phyloP scores from a whole-genome alignment of 2,113 vertebrate genomes.

The Triplophysa siluroides region DNA sequence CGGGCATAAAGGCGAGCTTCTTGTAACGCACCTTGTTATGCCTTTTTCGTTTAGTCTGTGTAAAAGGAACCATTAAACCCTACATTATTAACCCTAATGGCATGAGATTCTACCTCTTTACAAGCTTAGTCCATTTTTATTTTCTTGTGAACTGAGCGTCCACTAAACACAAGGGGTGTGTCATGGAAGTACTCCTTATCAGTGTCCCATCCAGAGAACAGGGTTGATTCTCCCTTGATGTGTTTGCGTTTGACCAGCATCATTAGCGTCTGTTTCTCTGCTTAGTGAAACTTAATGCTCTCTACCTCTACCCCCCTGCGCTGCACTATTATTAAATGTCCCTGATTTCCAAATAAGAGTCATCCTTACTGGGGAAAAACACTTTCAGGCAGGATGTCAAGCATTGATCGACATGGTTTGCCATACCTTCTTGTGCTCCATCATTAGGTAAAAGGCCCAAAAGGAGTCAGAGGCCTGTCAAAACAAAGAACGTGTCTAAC shows the following conservation, averaged over 20 bases:
- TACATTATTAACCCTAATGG: background rate
- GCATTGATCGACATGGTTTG: slow-evolving; percentile 52
- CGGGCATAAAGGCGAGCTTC: no score
- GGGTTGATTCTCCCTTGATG: background rate
- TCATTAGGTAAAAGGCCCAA: slow-evolving; percentile 43
- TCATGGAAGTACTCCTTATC: background rate
- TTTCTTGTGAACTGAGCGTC: background rate
- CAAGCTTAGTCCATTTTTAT: background rate
- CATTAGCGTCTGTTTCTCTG: slow-evolving; percentile 44
- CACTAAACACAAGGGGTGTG: background rate
- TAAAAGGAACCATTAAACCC: no score
- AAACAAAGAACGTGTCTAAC: slow-evolving; percentile 5
- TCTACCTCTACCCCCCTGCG: slow-evolving; percentile 40
- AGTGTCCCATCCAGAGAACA: background rate
- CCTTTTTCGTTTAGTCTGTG: no score
- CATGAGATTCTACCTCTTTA: background rate
- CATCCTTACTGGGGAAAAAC: slow-evolving; percentile 41
- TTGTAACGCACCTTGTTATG: no score
- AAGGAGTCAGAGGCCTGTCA: slow-evolving; percentile 10
- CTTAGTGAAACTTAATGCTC: slow-evolving; percentile 56
- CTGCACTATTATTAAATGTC: slow-evolving; percentile 65
- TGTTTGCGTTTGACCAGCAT: slow-evolving; percentile 14
- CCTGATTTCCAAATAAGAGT: slow-evolving; percentile 58
- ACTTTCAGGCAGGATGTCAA: slow-evolving; percentile 55
- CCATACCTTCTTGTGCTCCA: slow-evolving; percentile 47